Evolutionary conservation across 2,797 vertebrate species (phyloP).

Genomic region (Rhinoraja longicauda): DNA sequence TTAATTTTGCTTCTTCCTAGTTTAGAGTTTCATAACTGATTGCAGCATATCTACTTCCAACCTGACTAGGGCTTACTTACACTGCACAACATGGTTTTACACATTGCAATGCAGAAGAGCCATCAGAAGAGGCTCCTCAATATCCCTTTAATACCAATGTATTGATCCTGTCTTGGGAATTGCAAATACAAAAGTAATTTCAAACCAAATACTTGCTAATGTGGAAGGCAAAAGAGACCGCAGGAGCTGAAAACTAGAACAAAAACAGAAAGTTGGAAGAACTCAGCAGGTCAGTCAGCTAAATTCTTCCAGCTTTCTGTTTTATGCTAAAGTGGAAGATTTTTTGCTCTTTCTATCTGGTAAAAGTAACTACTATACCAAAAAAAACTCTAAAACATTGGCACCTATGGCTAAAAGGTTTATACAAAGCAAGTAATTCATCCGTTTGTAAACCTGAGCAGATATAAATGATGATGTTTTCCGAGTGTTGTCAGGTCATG

Average conservation of each 20-base stretch:
- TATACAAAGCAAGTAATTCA: neutral
- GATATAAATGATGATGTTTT: neutral
- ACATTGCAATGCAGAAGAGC: neutral
- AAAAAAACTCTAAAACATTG: neutral
- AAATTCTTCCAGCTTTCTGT: no score
- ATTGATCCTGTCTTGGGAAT: neutral
- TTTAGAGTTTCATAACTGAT: neutral
- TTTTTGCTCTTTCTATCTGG: neutral
- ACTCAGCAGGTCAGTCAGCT: no score
- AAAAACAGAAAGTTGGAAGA: no score
- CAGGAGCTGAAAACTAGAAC: no score
- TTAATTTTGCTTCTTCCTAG: neutral
- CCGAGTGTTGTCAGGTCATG: neutral
- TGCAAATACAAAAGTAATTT: neutral
- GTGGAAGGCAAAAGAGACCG: no score
- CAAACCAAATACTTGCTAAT: neutral
- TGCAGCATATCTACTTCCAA: neutral
- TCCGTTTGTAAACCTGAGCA: neutral
- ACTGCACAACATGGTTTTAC: neutral
- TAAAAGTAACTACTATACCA: neutral
- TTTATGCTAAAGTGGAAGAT: neutral
- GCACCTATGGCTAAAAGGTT: conserved; percentile 21
- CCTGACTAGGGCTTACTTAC: neutral
- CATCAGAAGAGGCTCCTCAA: neutral
- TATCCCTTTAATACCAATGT: neutral